Evolutionary conservation across 2,888 invertebrate species (phyloP), one percentile per base, ranked within the genome.

Genomic region (Melanophora roralis): DNA sequence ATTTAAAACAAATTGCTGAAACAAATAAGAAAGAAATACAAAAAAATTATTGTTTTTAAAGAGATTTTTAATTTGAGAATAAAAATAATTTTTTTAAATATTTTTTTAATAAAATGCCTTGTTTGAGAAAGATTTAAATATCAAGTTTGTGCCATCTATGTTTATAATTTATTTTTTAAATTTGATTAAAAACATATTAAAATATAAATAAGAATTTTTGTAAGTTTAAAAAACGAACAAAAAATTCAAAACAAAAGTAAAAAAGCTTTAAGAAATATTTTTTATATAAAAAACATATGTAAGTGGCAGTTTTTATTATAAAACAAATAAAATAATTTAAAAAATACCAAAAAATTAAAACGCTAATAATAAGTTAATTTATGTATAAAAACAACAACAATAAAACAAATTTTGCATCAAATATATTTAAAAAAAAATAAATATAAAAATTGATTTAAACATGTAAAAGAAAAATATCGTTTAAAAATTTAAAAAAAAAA

Each of bases 231-330:
- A 81, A 73, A 73, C 67, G 47, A 71, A 75, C 55, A 43, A 72
- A 49, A 65, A 57, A 67, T 12, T 47, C 14, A 67, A 71, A 57
- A 57, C 14, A 62, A 59, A 65, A 38, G 47, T 67, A 49, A 65
- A 71, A 80, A 81, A 78, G 72, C 72, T 74, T 75, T 78, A 78
- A 78, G 65, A 43, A 62, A 72, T 67, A 72, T 81, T 72, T 78
- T 72, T 76, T 78, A 27, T 67, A 43, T 68, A 78, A 45, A 62
- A 76, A 78, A 64, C 67, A 69, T 73, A 77, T 76, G 32, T 76
- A 81, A 76, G 75, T 53, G 67, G 78, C 72, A 81, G 75, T 78
- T 78, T 78, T 64, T 78, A 75, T 74, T 64, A 72, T 78, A 78
- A 65, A 65, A 62, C 38, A 62, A 55, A 36, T 55, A 55, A 16